A percentile compares a stretch with the other conserved stretches of the same genome.
Conservation (phyloP, 2,888 invertebrate genomes). For the Pristionchus exspectatus region DNA sequence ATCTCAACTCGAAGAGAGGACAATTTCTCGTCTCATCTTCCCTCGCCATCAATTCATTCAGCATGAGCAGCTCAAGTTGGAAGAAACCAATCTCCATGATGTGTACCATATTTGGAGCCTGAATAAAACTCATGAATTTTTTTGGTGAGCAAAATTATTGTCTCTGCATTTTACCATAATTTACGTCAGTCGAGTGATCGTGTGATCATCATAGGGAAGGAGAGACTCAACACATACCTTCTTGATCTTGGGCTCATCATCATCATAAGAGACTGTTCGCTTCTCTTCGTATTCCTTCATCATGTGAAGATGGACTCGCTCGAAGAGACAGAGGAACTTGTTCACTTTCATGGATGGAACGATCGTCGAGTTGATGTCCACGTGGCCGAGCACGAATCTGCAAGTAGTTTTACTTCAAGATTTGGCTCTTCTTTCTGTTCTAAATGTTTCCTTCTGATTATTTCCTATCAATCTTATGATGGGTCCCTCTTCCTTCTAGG, state of each 20-base stretch:
- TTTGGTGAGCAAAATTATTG: too few species aligned
- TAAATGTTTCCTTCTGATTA: too few species aligned
- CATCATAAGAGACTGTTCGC: slow-evolving; percentile 45
- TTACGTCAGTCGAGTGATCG: too few species aligned
- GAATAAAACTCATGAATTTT: not conserved
- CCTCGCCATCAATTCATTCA: slow-evolving; percentile 43
- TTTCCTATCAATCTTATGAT: too few species aligned
- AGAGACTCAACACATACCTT: not conserved
- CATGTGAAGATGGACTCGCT: slow-evolving; percentile 61
- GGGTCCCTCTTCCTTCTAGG: too few species aligned
- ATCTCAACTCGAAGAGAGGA: slow-evolving; percentile 64
- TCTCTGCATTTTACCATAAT: too few species aligned
- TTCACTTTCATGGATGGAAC: slow-evolving; percentile 59
- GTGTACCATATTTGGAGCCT: slow-evolving; percentile 58
- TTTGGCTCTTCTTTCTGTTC: too few species aligned
- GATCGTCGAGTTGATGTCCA: slow-evolving; percentile 62
- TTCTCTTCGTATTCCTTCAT: slow-evolving; percentile 21
- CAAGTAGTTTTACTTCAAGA: not conserved
- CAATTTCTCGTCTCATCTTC: slow-evolving; percentile 55
- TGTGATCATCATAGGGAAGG: not conserved
- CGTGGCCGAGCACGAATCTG: slow-evolving; percentile 65
- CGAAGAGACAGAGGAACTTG: slow-evolving; percentile 65
- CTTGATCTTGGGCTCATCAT: slow-evolving; percentile 6
- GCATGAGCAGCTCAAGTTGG: slow-evolving; percentile 62
- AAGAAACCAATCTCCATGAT: slow-evolving; percentile 66